Percentiles rank a stretch among this genome's conserved stretches.
phyloP scores from a whole-genome alignment of 2,888 invertebrate species.

The Lampropteryx suffumata region DNA sequence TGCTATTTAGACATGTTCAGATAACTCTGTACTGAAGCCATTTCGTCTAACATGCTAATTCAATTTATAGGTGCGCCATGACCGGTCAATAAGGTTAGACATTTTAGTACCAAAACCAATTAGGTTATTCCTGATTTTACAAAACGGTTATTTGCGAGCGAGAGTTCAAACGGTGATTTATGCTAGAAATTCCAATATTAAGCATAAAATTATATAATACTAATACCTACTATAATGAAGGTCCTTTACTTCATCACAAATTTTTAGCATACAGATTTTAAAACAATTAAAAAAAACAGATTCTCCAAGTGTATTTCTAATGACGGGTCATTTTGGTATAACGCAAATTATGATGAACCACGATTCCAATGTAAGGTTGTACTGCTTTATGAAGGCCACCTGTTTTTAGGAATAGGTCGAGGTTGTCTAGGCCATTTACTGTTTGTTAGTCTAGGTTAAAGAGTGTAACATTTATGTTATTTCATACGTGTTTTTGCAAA shows the following conservation, averaged over 20 bases:
- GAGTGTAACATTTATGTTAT: neutral
- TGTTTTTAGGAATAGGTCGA: constrained; percentile 21
- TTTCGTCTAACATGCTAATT: constrained; percentile 45
- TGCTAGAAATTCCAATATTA: too few relatives aligned
- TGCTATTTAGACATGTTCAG: constrained; percentile 28
- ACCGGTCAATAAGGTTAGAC: constrained; percentile 40
- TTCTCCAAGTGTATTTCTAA: too few relatives aligned
- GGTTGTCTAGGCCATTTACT: constrained; percentile 5
- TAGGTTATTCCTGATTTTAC: neutral
- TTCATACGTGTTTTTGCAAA: too few relatives aligned
- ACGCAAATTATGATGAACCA: constrained; percentile 20
- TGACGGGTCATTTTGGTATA: neutral
- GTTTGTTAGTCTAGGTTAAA: constrained; percentile 4
- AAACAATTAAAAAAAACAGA: too few relatives aligned
- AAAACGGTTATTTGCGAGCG: too few relatives aligned
- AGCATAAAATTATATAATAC: too few relatives aligned
- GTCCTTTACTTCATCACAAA: too few relatives aligned
- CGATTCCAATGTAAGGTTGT: constrained; percentile 19
- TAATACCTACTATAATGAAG: too few relatives aligned
- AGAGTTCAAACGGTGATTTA: too few relatives aligned
- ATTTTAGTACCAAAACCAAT: neutral
- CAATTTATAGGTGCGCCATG: constrained; percentile 49
- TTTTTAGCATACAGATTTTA: too few relatives aligned
- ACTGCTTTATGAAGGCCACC: constrained; percentile 20
- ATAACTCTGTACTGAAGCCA: constrained; percentile 36